phyloP scores from a whole-genome alignment of 2,797 vertebrate genomes.

The Amblyopsis hoosieri region DNA sequence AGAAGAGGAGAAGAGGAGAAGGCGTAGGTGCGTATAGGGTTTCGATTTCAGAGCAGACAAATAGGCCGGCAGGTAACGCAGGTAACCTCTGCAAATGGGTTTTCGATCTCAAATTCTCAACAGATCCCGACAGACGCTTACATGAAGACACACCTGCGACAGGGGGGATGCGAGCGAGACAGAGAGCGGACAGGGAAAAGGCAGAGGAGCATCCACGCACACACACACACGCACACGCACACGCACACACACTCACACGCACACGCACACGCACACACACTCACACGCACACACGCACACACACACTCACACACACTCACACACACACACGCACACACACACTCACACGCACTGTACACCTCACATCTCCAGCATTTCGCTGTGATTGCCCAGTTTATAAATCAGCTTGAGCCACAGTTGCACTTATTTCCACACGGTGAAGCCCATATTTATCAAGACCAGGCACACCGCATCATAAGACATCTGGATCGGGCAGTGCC shows the following conservation, averaged over 20 bases:
- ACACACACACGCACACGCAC: not conserved
- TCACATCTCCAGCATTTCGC: slow-evolving; percentile 20
- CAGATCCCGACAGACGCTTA: slow-evolving; percentile 57
- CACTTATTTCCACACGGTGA: too few relatives aligned
- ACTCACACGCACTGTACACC: slow-evolving; percentile 3
- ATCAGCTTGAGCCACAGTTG: slow-evolving; percentile 19
- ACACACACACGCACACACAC: not conserved
- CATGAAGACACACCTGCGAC: slow-evolving; percentile 44
- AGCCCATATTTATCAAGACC: too few relatives aligned
- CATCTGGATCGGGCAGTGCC: too few relatives aligned
- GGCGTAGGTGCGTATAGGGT: slow-evolving; percentile 48
- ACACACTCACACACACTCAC: not conserved
- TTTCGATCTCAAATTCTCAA: slow-evolving; percentile 71
- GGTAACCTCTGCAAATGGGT: slow-evolving; percentile 72
- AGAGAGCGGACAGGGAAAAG: not conserved
- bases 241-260: not conserved
- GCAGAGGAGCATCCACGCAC: not conserved
- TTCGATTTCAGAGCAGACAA: slow-evolving; percentile 72
- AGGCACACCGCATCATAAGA: too few relatives aligned
- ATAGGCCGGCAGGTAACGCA: slow-evolving; percentile 57
- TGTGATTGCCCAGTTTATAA: slow-evolving; percentile 32
- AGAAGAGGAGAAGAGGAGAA: slow-evolving; percentile 16
- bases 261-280: slow-evolving; percentile 24
- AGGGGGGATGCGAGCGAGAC: not conserved
- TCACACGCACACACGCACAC: not conserved